Base-by-base conservation (phyloP, 2,113 vertebrate species). In the Anser brachyrhynchus region DNA sequence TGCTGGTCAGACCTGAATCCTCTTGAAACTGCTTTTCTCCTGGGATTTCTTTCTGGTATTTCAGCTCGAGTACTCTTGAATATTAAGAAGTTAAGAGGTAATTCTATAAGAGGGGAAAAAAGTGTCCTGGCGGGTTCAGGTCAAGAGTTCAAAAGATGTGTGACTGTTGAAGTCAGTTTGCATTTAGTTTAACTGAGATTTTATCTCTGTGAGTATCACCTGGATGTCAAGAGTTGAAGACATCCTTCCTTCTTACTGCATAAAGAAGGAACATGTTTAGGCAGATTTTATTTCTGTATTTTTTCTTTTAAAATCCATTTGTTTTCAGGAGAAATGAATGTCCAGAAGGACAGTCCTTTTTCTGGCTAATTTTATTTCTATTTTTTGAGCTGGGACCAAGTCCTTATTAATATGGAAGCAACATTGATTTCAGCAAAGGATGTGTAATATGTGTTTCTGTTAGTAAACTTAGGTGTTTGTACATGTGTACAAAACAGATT, bases 211-310 rank as follows among this genome's bases (percentile, higher is more conserved):
- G 15, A 67, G n/a, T 69, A 78, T 90, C 61, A 37, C 37, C 76
- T 70, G 82, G 80, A 84, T 84, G 69, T 84, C 67, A 95, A 67
- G 79, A 87, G 43, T 87, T 95, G 82, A 88, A 83, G 59, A 80
- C 44, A 77, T 10, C 16, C 55, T 71, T 82, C 49, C 55, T 84
- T 88, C 59, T 86, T 54, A 52, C 15, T 67, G 19, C n/a, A 29
- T 80, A 59, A 78, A 89, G 80, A 69, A 69, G 73, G 71, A 82
- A 65, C 33, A 0, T 35, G 21, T 78, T 95, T 70, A 66, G 71
- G 51, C 51, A 82, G 73, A 67, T 84, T 89, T 85, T 58, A 6
- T 71, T 26, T 71, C 51, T 65, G 10, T 64, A 23, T 14, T 72
- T 87, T 77, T 73, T 58, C 37, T 25, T 61, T 35, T 9, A 55